Conservation (phyloP, 2,113 vertebrate species). For the Cygnus atratus region DNA sequence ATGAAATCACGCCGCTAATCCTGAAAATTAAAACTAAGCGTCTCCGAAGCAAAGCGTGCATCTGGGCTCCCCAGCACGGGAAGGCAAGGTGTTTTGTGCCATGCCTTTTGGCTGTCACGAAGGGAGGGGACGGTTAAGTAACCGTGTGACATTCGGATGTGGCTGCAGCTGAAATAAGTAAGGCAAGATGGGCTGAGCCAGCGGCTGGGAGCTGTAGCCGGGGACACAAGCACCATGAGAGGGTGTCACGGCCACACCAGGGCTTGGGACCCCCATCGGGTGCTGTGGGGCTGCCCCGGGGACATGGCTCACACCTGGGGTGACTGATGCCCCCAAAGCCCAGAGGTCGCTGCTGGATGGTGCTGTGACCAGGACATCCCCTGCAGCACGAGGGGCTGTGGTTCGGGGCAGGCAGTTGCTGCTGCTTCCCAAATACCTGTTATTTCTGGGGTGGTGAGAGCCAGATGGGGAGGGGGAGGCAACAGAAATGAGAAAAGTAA, state of each 20-base stretch:
- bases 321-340: background rate
- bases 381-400: background rate
- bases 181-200: background rate
- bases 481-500: background rate
- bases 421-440: background rate
- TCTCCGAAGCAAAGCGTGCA: background rate
- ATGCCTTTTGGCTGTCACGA: background rate
- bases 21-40: slow-evolving; percentile 2
- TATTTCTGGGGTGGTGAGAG: background rate
- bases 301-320: accelerated
- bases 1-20: slow-evolving; percentile 29
- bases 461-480: background rate
- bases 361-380: background rate
- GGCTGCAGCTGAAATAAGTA: background rate
- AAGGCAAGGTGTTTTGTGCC: background rate
- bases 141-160: background rate
- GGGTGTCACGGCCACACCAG: background rate
- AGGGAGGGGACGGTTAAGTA: background rate
- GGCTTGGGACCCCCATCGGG: background rate
- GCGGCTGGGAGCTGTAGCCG: background rate
- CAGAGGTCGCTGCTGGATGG: background rate
- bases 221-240: accelerated
- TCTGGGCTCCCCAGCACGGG: background rate
- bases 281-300: background rate
- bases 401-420: background rate